Base-by-base conservation (phyloP, 2,113 vertebrate genomes). In the Bungarus multicinctus region DNA sequence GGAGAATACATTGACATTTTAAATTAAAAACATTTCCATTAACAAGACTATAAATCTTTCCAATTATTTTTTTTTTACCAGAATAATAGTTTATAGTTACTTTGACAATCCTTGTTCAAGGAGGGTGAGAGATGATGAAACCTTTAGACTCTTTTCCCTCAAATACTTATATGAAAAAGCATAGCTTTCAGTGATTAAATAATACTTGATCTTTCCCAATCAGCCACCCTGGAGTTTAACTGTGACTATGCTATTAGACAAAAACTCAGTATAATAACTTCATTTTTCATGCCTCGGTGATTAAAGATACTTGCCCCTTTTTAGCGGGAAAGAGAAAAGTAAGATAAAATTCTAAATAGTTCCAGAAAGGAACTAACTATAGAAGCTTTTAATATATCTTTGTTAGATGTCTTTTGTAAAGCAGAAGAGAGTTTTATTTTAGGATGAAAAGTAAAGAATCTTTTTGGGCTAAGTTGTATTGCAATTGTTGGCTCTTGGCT, bases 31-130 rank as follows among this genome's bases (percentile, higher is more conserved):
- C 86, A 94, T 96, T 96, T 92, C 94, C 94, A 89, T 93, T 96
- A 97, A 97, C 85, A 97, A 96, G 93, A 60, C 95, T 93, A 96
- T 97, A 97, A 97, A 98, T 97, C 96, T 97, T 97, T 94, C 93
- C 96, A 97, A 96, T 98, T 97, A 98, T 95, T 95, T 81, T 94
- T 95, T 95, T 94, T 93, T n/a, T 93, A 95, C 95, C 89, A 94
- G 94, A 95, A 97, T 96, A 97, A 92, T 92, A 97, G 92, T 92
- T 94, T 95, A 89, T 94, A 94, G 97, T 97, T 96, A 97, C 89
- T 97, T 96, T 96, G 96, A 95, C 92, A 93, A 93, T 94, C 91
- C 91, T 92, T 89, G 91, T 94, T 96, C 96, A 92, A 92, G 92
- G 93, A 93, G 52, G 91, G 87, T 91, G 39, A 43, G 45, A 54